Conservation (phyloP, 2,113 vertebrate genomes). For the Pollachius pollachius region DNA sequence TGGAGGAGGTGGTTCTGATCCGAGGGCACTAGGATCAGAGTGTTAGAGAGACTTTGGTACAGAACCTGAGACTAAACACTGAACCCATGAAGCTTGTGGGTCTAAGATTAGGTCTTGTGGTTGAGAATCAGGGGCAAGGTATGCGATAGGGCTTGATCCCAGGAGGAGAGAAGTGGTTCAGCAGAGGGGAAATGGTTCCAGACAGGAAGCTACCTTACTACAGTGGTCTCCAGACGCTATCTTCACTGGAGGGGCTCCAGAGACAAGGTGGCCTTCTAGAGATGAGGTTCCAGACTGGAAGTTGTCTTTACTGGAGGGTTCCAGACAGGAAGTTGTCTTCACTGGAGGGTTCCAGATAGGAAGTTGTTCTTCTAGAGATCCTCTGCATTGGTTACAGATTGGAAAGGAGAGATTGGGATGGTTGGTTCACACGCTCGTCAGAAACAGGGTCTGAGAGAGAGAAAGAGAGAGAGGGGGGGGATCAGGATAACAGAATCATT, state of each 20-base stretch:
- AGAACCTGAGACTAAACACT: conserved; percentile 14
- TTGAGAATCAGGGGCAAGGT: no score
- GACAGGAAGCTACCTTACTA: conserved; percentile 38
- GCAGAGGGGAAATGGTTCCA: conserved; percentile 5
- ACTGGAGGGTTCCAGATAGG: conserved; percentile 37
- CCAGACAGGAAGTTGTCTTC: conserved; percentile 43
- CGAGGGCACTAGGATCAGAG: background rate
- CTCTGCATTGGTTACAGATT: conserved; percentile 36
- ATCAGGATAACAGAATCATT: conserved; percentile 19
- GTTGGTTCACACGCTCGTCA: no score
- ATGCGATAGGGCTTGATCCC: no score
- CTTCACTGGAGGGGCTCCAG: conserved; percentile 37
- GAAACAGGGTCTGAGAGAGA: conserved; percentile 53
- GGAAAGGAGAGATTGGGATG: conserved; percentile 1
- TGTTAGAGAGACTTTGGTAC: conserved; percentile 30
- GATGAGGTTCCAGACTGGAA: no score
- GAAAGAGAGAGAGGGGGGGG: conserved; percentile 47
- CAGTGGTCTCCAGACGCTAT: background rate
- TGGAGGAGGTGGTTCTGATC: conserved; percentile 18
- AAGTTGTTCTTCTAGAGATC: background rate
- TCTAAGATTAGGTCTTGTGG: background rate
- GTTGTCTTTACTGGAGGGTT: conserved; percentile 6
- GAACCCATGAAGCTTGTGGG: conserved; percentile 73
- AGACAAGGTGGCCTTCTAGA: conserved; percentile 30
- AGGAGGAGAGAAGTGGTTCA: no score